A percentile compares a stretch with the other conserved stretches of the same genome.
These are phyloP conservation scores for Prunella fulvescens DNA, from an alignment of 2,113 vertebrate species.

Conservation along the genomic window DNA sequence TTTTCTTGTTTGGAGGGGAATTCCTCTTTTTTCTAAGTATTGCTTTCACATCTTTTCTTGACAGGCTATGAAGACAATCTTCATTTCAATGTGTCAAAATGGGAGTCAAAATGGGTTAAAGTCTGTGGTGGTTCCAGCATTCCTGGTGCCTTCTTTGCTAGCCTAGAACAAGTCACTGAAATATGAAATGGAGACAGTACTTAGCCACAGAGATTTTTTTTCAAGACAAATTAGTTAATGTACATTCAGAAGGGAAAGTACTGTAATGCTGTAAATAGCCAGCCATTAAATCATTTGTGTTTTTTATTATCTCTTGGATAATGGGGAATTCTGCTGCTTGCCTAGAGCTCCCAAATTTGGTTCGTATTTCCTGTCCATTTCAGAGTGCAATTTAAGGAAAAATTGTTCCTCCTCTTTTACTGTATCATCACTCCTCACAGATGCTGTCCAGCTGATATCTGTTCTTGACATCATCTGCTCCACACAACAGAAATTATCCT, in stretches of 20 bases:
- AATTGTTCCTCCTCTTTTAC: background rate
- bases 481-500: background rate
- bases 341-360: background rate
- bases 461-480: background rate
- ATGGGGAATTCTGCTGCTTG: background rate
- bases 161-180: background rate
- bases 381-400: background rate
- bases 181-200: background rate
- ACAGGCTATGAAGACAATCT: background rate
- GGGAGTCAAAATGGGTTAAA: background rate
- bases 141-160: background rate
- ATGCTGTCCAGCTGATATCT: background rate
- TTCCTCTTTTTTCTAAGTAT: background rate
- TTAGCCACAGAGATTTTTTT: background rate
- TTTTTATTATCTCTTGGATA: background rate
- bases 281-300: background rate
- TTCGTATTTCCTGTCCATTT: background rate
- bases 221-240: slow-evolving; percentile 3
- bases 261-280: slow-evolving; percentile 12
- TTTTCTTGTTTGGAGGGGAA: background rate
- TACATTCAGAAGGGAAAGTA: background rate
- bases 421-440: background rate
- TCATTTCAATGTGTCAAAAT: background rate
- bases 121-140: background rate
- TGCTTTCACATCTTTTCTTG: background rate